A percentile compares a stretch with the other conserved stretches of the same genome.
Evolutionary conservation across 2,797 vertebrate species (phyloP).

Genomic region (Phylloscopus collybita): DNA sequence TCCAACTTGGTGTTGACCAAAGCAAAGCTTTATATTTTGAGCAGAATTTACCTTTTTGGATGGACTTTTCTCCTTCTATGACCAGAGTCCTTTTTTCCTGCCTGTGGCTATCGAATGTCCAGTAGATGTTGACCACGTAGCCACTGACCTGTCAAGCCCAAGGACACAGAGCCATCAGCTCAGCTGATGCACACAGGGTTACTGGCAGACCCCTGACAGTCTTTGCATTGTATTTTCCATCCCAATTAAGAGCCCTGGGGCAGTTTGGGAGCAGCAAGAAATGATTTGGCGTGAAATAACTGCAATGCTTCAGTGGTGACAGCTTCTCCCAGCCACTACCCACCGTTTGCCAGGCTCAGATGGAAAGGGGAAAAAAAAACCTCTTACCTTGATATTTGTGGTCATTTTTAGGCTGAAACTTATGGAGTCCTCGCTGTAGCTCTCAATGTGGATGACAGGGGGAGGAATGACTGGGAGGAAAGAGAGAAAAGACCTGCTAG

Average conservation of each 20-base stretch:
- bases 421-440: constrained; percentile 80
- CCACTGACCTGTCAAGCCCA: constrained; percentile 82
- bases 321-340: not conserved
- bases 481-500: not conserved
- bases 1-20: not conserved
- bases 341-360: not conserved
- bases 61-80: constrained; percentile 69
- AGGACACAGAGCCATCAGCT: not conserved
- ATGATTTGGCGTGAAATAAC: not conserved
- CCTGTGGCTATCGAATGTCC: constrained; percentile 91
- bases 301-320: not conserved
- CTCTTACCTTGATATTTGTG: constrained; percentile 80
- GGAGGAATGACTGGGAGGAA: constrained; percentile 84
- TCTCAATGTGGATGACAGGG: constrained; percentile 84
- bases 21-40: not conserved
- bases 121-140: constrained; percentile 88
- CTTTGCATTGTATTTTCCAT: not conserved
- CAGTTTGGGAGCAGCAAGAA: not conserved
- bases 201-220: not conserved
- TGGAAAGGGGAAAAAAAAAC: not conserved
- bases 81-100: constrained; percentile 88
- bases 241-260: not conserved
- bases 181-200: not conserved
- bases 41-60: constrained; percentile 81
- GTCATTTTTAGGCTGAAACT: constrained; percentile 85